Evolutionary conservation across 2,888 invertebrate genomes (phyloP).

Genomic region (Clunio marinus): DNA sequence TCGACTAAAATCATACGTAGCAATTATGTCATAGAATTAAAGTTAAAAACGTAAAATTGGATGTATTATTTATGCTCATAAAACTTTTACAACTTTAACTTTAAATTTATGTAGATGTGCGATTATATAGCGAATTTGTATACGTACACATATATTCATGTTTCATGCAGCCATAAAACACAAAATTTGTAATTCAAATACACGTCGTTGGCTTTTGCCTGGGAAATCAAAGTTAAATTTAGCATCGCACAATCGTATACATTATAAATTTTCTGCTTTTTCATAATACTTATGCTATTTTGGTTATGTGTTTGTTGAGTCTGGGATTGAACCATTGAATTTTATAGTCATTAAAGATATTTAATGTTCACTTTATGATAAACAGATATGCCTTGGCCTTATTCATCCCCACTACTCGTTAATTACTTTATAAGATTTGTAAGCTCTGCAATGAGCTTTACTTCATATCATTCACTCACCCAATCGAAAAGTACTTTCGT

Average conservation of each 20-base stretch:
- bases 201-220: background rate
- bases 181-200: slow-evolving; percentile 23
- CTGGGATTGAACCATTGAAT: background rate
- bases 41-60: background rate
- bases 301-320: background rate
- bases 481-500: background rate
- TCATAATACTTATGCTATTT: background rate
- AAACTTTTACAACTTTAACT: slow-evolving; percentile 11
- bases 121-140: slow-evolving; percentile 26
- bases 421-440: background rate
- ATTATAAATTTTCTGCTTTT: slow-evolving; percentile 22
- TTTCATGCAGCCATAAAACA: background rate
- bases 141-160: background rate
- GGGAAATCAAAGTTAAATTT: slow-evolving; percentile 30
- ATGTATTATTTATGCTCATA: slow-evolving; percentile 16
- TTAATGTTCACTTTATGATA: slow-evolving; percentile 6
- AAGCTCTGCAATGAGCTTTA: slow-evolving; percentile 24
- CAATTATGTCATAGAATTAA: no score
- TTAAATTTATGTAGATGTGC: slow-evolving; percentile 15
- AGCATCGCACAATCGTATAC: slow-evolving; percentile 24
- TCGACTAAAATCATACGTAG: no score
- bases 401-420: background rate
- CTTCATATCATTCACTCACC: no score
- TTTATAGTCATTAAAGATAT: slow-evolving; percentile 16
- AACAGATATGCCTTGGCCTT: slow-evolving; percentile 5